A percentile compares a stretch with the other conserved stretches of the same genome.
Evolutionary conservation across 2,797 vertebrate species (phyloP).

Genomic region (Taeniopygia guttata): DNA sequence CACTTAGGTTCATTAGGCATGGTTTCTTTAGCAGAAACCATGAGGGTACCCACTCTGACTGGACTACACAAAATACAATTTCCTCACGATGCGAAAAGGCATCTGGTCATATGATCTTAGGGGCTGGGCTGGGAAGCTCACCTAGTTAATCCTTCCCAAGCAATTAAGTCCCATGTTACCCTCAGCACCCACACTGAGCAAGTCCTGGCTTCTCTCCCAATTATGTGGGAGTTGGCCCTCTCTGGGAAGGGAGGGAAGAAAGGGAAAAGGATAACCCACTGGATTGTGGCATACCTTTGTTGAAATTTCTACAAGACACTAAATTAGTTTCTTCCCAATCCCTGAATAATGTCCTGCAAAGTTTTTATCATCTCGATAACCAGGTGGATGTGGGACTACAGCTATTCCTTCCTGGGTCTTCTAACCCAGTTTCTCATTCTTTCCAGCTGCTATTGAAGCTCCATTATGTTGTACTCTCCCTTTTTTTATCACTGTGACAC

Average conservation of each 20-base stretch:
- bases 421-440: neutral
- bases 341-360: neutral
- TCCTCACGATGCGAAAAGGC: neutral
- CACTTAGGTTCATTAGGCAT: neutral
- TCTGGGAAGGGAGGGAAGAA: neutral
- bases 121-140: neutral
- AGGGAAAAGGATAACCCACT: neutral
- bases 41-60: neutral
- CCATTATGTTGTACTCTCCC: neutral
- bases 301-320: neutral
- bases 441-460: neutral
- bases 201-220: neutral
- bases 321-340: neutral
- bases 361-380: neutral
- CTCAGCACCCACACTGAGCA: accelerated
- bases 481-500: neutral
- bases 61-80: neutral
- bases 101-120: neutral
- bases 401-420: neutral
- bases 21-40: neutral
- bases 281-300: neutral
- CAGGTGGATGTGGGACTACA: neutral
- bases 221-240: neutral
- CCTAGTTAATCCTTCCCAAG: neutral
- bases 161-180: neutral